Evolutionary conservation across 2,113 vertebrate genomes (phyloP), one percentile per base, ranked within the genome.

Genomic region (Rhipidura dahli): DNA sequence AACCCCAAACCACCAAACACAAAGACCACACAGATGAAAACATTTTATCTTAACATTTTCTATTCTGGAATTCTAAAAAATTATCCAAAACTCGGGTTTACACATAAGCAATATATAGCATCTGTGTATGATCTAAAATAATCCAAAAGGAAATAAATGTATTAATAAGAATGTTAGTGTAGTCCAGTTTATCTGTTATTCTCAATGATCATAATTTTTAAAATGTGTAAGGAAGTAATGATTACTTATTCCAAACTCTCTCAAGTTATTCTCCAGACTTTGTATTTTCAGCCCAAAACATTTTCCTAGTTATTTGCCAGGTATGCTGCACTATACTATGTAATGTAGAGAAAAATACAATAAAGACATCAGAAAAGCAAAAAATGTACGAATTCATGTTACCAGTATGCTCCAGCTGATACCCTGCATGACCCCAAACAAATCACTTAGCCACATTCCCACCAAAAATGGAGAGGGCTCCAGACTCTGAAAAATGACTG

Each of bases 381-480:
- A 72, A 78, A 37, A 39, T 3, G 7, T 22, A 72, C 7, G n/a
- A 27, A 59, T 63, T 30, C 19, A 26, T 21, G 50, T 83, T 47
- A 65, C 28, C 35, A 50, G 30, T 45, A 3, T 33, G n/a, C 13
- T 93, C 39, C 65, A 78, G 44, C 57, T 89, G 57, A 96, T 85
- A 82, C 31, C 61, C 45, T 61, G 54, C 6, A 33, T 77, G 66
- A 96, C 51, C 66, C 21, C 0, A 1, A 76, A 63, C 40, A 95
- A 85, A 68, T 28, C 40, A 44, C 47, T 91, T 63, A 64, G 59
- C 35, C 19, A 39, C 71, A 47, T 82, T 94, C 50, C 78, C 82
- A 82, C 78, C 82, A 93, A 93, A 96, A 93, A 94, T 37, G 66
- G 70, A 93, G 33, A 93, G 82, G 42, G 51, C 45, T 95, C 64